Evolutionary conservation across 2,113 vertebrate genomes (phyloP).

Genomic region (Seriola rivoliana): DNA sequence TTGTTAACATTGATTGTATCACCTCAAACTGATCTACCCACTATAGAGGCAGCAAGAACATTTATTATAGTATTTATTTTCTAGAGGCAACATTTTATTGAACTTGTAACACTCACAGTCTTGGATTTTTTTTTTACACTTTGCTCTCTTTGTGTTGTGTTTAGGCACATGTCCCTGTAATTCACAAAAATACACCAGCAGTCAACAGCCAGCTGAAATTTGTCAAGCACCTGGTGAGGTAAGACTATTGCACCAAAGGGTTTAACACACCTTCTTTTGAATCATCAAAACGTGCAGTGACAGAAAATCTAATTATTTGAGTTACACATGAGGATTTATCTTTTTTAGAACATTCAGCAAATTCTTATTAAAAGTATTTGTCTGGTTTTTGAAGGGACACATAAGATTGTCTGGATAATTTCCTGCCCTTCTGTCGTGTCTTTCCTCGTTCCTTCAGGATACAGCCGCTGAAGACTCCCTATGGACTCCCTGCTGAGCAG

Average conservation of each 20-base stretch:
- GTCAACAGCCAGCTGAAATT: slow-evolving; percentile 92
- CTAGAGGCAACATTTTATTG: not conserved
- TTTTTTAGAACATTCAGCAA: not conserved
- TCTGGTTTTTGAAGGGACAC: not conserved
- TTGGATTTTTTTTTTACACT: not conserved
- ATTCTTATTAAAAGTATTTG: not conserved
- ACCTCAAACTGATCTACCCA: not conserved
- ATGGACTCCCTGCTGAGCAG: slow-evolving; percentile 91
- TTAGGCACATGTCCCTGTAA: slow-evolving; percentile 87
- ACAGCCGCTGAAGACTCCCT: slow-evolving; percentile 91
- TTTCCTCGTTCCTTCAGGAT: slow-evolving; percentile 82
- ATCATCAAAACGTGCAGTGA: not conserved
- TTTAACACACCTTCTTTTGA: not conserved
- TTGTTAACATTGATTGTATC: not conserved
- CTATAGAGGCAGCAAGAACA: not conserved
- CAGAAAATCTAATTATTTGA: not conserved
- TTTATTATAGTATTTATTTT: not conserved
- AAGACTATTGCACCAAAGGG: slow-evolving; percentile 55
- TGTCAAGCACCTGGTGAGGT: slow-evolving; percentile 96
- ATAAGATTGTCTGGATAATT: not conserved
- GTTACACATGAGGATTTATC: not conserved
- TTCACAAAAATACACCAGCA: slow-evolving; percentile 95
- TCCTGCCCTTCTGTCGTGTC: not conserved
- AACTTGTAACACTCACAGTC: not conserved
- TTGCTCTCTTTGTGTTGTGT: not conserved